These are phyloP conservation scores for Trachelus troglodyta DNA, from an alignment of 2,888 invertebrate genomes.

Conservation along the genomic window DNA sequence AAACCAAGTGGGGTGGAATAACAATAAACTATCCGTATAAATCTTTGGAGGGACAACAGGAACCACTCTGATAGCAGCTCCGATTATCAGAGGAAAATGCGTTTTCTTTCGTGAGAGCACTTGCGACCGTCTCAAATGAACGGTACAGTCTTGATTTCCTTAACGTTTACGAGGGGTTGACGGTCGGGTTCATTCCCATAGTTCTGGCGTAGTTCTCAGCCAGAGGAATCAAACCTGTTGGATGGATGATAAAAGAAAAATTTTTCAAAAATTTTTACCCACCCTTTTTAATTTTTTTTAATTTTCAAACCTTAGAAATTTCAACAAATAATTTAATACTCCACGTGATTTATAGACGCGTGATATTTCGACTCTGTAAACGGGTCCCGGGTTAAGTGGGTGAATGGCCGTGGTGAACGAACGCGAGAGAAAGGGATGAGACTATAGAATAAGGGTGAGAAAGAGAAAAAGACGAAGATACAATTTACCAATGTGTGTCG, in stretches of 20 bases:
- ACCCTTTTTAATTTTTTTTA: no score
- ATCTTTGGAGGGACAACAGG: conserved; percentile 52
- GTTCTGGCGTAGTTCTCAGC: background rate
- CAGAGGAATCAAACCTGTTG: no score
- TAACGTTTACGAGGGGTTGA: conserved; percentile 16
- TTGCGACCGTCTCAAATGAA: conserved; percentile 16
- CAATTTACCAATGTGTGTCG: conserved; percentile 36
- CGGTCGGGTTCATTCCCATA: background rate
- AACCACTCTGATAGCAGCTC: conserved; percentile 49
- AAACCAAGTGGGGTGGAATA: conserved; percentile 61
- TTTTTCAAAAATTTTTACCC: no score
- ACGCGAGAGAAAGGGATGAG: conserved; percentile 2
- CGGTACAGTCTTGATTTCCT: conserved; percentile 19
- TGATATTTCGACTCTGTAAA: conserved; percentile 59
- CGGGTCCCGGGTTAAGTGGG: conserved; percentile 9
- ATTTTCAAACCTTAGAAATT: no score
- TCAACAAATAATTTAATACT: no score
- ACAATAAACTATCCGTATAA: conserved; percentile 62
- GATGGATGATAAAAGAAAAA: no score
- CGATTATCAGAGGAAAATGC: conserved; percentile 60
- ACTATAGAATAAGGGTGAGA: background rate
- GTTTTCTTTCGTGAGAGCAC: conserved; percentile 47
- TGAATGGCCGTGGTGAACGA: conserved; percentile 13
- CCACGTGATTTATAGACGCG: conserved; percentile 54
- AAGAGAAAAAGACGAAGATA: conserved; percentile 8